Percentiles rank a stretch among this genome's conserved stretches.
Evolutionary conservation across 2,888 invertebrate species (phyloP).

Genomic region (Latrodectus hesperus): DNA sequence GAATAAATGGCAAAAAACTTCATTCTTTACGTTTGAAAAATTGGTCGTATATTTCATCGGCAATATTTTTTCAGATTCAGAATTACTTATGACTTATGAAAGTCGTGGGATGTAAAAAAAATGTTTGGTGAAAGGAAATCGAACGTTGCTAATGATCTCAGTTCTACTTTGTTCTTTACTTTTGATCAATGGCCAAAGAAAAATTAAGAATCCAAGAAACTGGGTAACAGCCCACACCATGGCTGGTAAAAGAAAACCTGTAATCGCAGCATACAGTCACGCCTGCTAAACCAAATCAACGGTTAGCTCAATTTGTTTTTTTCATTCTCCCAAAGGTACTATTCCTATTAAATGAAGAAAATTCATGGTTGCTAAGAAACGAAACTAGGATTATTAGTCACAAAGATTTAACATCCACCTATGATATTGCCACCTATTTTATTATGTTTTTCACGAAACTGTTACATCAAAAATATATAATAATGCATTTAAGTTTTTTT

Average conservation of each 20-base stretch:
- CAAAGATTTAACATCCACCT: too few species aligned
- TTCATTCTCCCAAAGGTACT: neutral
- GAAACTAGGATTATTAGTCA: neutral
- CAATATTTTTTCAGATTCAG: too few species aligned
- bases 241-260: neutral
- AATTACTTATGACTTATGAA: too few species aligned
- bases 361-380: neutral
- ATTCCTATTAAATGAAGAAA: neutral
- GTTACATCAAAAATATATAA: too few species aligned
- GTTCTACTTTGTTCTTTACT: neutral
- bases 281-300: neutral
- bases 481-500: too few species aligned
- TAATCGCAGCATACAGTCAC: neutral
- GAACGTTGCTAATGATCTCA: neutral
- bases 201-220: slow-evolving; percentile 33
- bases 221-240: neutral
- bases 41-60: too few species aligned
- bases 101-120: too few species aligned
- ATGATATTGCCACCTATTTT: too few species aligned
- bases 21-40: too few species aligned
- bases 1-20: too few species aligned
- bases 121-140: too few species aligned
- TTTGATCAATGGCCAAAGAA: neutral
- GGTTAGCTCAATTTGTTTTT: neutral
- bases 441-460: too few species aligned